phyloP scores from a whole-genome alignment of 2,113 vertebrate species.

The Mesitornis unicolor region DNA sequence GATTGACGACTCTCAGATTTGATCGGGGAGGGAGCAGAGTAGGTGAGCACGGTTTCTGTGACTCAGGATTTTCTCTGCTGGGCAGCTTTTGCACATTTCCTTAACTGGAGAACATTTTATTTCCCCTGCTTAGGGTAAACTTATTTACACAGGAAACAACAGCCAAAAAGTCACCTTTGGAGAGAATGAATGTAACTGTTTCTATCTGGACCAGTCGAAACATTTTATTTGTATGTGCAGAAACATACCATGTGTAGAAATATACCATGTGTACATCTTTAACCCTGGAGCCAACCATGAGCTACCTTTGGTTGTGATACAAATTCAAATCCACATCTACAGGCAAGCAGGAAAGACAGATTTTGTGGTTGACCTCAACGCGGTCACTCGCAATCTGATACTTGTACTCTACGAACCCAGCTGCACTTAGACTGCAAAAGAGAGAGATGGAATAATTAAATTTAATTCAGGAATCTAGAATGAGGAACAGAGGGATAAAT shows the following conservation, averaged over 20 bases:
- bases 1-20: background rate
- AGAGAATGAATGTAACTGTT: background rate
- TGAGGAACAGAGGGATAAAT: conserved; percentile 48
- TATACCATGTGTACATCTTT: background rate
- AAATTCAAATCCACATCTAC: background rate
- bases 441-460: conserved; percentile 33
- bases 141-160: background rate
- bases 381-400: background rate
- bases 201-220: background rate
- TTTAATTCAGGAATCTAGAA: conserved; percentile 30
- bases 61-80: background rate
- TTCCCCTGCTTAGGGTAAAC: background rate
- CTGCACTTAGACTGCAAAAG: background rate
- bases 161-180: background rate
- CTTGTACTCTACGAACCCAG: background rate
- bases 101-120: background rate
- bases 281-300: background rate
- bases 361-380: background rate
- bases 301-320: background rate
- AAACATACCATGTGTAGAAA: background rate
- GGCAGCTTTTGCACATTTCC: background rate
- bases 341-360: background rate
- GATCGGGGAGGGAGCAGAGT: background rate
- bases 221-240: accelerated
- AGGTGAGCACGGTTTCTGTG: background rate